Evolutionary conservation across 2,888 invertebrate genomes (phyloP), one percentile per base, ranked within the genome.

Genomic region (Lithodes maja): DNA sequence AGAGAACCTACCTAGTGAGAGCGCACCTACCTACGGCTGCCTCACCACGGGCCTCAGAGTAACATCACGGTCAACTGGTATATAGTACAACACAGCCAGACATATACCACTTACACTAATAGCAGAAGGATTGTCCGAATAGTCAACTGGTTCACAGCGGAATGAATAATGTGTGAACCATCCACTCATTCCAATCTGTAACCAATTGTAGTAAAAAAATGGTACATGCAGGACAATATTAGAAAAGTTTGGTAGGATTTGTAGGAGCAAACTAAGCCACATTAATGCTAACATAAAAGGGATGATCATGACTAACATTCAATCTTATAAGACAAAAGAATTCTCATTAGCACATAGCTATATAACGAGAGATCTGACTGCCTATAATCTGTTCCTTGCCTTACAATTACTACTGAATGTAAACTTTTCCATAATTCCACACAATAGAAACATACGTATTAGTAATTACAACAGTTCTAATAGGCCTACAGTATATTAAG

Each of bases 161-260:
- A 97, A 96, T 95, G 96, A 98, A 96, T 99, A 99, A 94, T 97
- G 97, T 94, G 97, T 97, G 94, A 98, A 96, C 98, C 98, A 99
- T 94, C 98, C 98, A 94, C 96, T 96, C 95, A 96, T 95, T 94
- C 96, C 96, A 95, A 97, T 96, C 97, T 98, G 96, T 95, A 96
- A 96, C 85, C 85, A 89, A 77, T 81, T 81, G 71, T 68, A 84
- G 61, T 81, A 87, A 83, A 33, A 33, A 87, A 83, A 69, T 85
- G 79, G 69, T 79, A 79, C 85, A 83, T 79, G 74, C 78, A 82
- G 79, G 33, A 82, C 50, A 78, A 77, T 54, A 86, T 86, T 82
- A 86, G 82, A 86, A 75, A 54, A 55, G 52, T 61, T 75, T 53
- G 75, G 71, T 80, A 77, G 52, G 55, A 53, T 54, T 55, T 33